Conservation (phyloP, 2,888 invertebrate genomes). For the Athalia rosae region DNA sequence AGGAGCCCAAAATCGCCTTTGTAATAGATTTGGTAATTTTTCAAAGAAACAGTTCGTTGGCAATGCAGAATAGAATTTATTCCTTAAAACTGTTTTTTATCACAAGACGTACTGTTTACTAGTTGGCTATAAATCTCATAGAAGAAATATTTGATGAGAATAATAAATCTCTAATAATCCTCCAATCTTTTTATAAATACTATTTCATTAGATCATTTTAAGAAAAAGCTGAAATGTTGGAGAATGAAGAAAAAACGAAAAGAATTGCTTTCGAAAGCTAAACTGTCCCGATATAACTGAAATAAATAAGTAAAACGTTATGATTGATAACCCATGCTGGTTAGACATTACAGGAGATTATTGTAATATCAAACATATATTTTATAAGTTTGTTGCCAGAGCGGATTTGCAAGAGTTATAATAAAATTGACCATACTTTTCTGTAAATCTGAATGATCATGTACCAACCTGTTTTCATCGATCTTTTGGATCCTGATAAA, state of each 20-base stretch:
- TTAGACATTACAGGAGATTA: no score
- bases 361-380: no score
- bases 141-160: constrained; percentile 11
- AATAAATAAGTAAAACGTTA: not conserved
- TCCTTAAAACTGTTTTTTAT: constrained; percentile 5
- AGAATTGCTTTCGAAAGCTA: constrained; percentile 2
- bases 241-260: not conserved
- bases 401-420: not conserved
- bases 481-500: constrained; percentile 2
- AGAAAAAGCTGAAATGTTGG: not conserved
- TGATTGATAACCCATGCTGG: not conserved
- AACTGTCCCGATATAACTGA: constrained; percentile 5
- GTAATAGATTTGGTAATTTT: not conserved
- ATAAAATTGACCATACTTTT: not conserved
- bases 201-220: not conserved
- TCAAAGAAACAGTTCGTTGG: not conserved
- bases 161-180: constrained; percentile 1
- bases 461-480: not conserved
- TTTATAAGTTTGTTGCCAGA: no score
- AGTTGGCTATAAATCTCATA: constrained; percentile 1
- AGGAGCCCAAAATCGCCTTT: not conserved
- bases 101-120: constrained; percentile 4
- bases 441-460: not conserved
- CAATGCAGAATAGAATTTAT: constrained; percentile 8
- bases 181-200: constrained; percentile 20